These are phyloP conservation scores for Eremophila alpestris DNA, from an alignment of 2,797 vertebrate species.

Conservation along the genomic window DNA sequence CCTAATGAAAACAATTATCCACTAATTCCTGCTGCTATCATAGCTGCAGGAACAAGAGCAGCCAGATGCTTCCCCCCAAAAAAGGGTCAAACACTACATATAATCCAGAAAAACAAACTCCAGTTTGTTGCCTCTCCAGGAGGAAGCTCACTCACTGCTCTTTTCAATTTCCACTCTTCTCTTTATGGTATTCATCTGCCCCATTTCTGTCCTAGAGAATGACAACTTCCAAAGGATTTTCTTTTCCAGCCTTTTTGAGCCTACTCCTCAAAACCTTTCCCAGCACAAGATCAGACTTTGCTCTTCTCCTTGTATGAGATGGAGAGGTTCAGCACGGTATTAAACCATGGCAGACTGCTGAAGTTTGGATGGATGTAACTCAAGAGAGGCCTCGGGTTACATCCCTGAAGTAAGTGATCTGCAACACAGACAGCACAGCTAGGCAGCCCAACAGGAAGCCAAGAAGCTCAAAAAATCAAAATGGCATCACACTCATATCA, in stretches of 20 bases:
- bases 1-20: neutral
- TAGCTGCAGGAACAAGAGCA: neutral
- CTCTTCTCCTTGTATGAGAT: neutral
- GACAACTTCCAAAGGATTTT: neutral
- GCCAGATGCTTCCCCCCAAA: rapidly evolving
- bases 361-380: neutral
- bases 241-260: neutral
- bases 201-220: neutral
- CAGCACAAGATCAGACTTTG: neutral
- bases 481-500: too few relatives aligned
- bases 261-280: neutral
- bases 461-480: neutral
- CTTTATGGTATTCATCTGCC: neutral
- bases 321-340: neutral
- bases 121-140: neutral
- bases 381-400: neutral
- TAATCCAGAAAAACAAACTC: neutral
- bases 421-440: neutral
- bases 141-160: neutral
- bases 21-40: neutral
- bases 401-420: neutral
- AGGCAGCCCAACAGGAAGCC: neutral
- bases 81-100: neutral
- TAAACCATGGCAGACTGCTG: neutral
- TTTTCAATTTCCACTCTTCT: neutral